Conservation (phyloP, 2,888 invertebrate genomes). For the Pogonocherus hispidulus region DNA sequence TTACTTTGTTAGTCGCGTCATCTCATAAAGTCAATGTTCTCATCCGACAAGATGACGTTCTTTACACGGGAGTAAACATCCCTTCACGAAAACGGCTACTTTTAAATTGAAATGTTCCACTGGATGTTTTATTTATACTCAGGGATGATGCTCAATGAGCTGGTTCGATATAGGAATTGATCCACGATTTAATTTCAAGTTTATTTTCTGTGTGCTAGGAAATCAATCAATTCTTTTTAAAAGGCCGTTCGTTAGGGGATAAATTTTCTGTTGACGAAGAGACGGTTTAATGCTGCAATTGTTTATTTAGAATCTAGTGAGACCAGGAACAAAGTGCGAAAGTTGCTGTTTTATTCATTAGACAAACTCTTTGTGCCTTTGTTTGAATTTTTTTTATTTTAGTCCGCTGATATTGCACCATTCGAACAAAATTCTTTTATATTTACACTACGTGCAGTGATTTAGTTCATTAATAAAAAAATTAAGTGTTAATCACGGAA, state of each 20-base stretch:
- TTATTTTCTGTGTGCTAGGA: conserved; percentile 28
- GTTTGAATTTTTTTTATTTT: neutral
- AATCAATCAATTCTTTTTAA: conserved; percentile 36
- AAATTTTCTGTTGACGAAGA: conserved; percentile 34
- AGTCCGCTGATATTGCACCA: neutral
- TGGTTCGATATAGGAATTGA: conserved; percentile 33
- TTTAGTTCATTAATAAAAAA: too few relatives aligned
- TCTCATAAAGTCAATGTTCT: conserved; percentile 40
- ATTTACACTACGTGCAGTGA: neutral
- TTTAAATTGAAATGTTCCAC: conserved; percentile 49
- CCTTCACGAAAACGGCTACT: conserved; percentile 41
- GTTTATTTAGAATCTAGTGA: conserved; percentile 30
- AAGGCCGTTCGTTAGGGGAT: conserved; percentile 34
- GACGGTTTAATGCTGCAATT: conserved; percentile 32
- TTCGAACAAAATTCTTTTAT: neutral
- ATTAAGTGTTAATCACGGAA: too few relatives aligned
- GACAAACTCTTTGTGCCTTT: conserved; percentile 4
- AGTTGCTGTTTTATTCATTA: conserved; percentile 15
- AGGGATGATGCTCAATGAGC: conserved; percentile 37
- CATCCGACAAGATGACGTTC: conserved; percentile 38
- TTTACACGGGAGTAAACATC: conserved; percentile 41
- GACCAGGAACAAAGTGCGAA: conserved; percentile 12
- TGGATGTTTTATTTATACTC: conserved; percentile 51
- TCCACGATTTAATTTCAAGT: conserved; percentile 39
- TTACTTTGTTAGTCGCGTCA: conserved; percentile 22